Conservation (phyloP, 2,797 vertebrate species). For the Centropyge bicolor region DNA sequence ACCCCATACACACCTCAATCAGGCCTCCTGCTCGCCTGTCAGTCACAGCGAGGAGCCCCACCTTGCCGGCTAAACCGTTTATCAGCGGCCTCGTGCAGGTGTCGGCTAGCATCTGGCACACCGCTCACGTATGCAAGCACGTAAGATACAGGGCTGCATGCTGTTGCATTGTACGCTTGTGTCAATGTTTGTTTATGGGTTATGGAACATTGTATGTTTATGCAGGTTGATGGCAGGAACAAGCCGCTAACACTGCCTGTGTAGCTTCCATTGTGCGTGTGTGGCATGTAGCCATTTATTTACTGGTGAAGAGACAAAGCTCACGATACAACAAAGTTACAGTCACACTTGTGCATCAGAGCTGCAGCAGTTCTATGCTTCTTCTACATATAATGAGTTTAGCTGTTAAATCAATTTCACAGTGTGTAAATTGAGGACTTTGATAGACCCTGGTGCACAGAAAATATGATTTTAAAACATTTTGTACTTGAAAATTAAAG, state of each 20-base stretch:
- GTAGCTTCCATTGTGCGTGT: constrained; percentile 5
- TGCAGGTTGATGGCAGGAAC: constrained; percentile 18
- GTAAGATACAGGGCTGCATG: constrained; percentile 27
- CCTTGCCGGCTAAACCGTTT: constrained; percentile 66
- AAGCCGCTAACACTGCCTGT: not conserved
- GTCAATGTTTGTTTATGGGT: constrained; percentile 56
- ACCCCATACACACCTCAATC: constrained; percentile 83
- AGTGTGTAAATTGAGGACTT: not conserved
- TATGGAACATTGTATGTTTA: constrained; percentile 30
- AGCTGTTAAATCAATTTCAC: not conserved
- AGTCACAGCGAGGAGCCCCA: constrained; percentile 73
- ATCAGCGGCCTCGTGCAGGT: constrained; percentile 75
- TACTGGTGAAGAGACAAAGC: constrained; percentile 5
- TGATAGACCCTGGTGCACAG: not conserved
- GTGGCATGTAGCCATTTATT: constrained; percentile 3
- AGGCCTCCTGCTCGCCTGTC: constrained; percentile 81
- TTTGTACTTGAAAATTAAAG: not conserved
- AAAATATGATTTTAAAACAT: not conserved
- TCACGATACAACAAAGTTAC: not conserved
- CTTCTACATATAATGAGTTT: not conserved
- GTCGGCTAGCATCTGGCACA: constrained; percentile 71
- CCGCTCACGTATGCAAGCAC: constrained; percentile 28
- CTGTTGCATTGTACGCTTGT: constrained; percentile 19
- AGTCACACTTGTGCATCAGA: not conserved
- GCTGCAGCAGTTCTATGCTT: not conserved